Conservation (phyloP, 2,797 vertebrate species). For the Limnodromus scolopaceus region DNA sequence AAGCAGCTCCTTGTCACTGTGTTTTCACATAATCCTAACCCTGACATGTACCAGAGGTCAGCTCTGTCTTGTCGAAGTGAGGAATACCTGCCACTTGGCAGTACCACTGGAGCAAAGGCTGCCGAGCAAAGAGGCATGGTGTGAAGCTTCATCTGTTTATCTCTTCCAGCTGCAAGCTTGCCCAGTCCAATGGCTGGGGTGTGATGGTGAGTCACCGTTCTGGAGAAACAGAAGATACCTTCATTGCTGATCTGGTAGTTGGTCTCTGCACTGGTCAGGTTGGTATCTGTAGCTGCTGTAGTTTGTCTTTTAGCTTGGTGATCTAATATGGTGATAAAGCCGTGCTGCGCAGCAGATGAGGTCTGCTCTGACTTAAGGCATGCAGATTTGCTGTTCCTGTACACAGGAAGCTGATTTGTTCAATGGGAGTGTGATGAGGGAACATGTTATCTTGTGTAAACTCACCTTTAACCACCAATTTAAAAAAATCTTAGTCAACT, state of each 20-base stretch:
- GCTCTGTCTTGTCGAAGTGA: not conserved
- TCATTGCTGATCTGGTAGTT: conserved; percentile 98
- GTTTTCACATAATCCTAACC: fast-evolving
- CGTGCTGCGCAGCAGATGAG: fast-evolving
- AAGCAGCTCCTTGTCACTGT: not conserved
- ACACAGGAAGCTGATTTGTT: not conserved
- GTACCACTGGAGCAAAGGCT: not conserved
- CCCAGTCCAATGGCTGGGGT: conserved; percentile 96
- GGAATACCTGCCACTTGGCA: not conserved
- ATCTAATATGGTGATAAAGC: not conserved
- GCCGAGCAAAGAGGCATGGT: not conserved
- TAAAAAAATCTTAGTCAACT: not conserved
- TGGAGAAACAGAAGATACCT: conserved; percentile 97
- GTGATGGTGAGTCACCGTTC: conserved; percentile 99
- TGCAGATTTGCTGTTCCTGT: not conserved
- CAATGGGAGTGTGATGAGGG: not conserved
- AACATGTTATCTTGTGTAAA: not conserved
- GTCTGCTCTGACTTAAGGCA: not conserved
- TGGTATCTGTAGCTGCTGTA: not conserved
- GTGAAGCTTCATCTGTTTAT: not conserved
- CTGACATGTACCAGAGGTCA: not conserved
- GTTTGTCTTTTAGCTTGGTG: not conserved
- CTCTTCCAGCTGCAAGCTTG: conserved; percentile 90
- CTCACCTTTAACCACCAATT: not conserved
- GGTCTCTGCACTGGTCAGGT: conserved; percentile 99